A percentile compares a stretch with the other conserved stretches of the same genome.
These are phyloP conservation scores for Macrosoma leucophasiata DNA, from an alignment of 2,888 invertebrate genomes.

Conservation along the genomic window DNA sequence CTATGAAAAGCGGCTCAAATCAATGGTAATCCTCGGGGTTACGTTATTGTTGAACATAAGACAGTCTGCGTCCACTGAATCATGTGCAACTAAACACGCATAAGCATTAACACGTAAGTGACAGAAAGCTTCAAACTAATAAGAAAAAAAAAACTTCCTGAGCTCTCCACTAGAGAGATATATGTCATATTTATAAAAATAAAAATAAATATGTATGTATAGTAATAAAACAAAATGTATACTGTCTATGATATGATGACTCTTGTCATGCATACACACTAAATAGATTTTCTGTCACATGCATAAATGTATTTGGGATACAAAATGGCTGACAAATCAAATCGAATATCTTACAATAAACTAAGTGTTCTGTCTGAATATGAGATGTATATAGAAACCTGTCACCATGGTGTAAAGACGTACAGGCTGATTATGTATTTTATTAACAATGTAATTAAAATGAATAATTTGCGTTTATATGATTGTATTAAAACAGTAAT, in stretches of 20 bases:
- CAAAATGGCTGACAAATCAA: conserved; percentile 6
- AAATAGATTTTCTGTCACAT: conserved; percentile 56
- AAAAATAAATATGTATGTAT: conserved; percentile 37
- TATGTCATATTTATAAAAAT: conserved; percentile 38
- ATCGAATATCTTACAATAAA: conserved; percentile 7
- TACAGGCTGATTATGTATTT: conserved; percentile 17
- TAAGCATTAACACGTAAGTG: conserved; percentile 51
- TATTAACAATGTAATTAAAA: neutral
- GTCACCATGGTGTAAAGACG: conserved; percentile 14
- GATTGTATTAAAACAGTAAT: conserved; percentile 15
- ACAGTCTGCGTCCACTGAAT: conserved; percentile 23
- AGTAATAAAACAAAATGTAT: conserved; percentile 32
- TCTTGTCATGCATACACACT: conserved; percentile 59
- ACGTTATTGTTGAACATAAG: conserved; percentile 11
- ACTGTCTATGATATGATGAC: conserved; percentile 41
- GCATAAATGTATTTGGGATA: conserved; percentile 32
- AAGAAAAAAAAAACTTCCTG: conserved; percentile 59
- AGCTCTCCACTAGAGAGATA: conserved; percentile 74
- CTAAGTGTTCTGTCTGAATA: neutral
- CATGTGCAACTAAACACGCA: conserved; percentile 43
- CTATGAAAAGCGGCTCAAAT: too few species aligned
- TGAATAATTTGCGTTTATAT: neutral
- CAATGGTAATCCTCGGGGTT: too few species aligned
- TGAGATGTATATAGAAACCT: conserved; percentile 2
- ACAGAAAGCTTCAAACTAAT: conserved; percentile 54